A percentile compares a stretch with the other conserved stretches of the same genome.
phyloP scores from a whole-genome alignment of 64 coral and sea anemone genomes.

The Montipora foliosa region DNA sequence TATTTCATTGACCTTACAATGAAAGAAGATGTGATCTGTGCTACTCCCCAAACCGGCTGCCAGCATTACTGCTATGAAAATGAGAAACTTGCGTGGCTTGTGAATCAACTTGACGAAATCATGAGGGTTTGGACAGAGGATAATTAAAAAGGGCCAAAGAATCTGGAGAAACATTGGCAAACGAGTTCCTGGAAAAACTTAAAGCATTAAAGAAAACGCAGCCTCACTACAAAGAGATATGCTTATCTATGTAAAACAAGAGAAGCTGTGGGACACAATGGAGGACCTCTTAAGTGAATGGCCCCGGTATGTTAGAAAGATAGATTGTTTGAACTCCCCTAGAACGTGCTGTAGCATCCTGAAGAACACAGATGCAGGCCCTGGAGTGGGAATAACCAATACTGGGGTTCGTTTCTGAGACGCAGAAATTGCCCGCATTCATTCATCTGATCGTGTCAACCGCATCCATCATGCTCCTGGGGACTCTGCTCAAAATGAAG shows the following conservation, averaged over 20 bases:
- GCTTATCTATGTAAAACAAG: slow-evolving; percentile 50
- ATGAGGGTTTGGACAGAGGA: slow-evolving; percentile 2
- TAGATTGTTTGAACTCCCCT: slow-evolving; percentile 37
- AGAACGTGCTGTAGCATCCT: slow-evolving; percentile 52
- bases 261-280: slow-evolving; percentile 27
- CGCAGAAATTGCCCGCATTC: slow-evolving; percentile 59
- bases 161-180: slow-evolving; percentile 29
- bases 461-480: slow-evolving; percentile 46
- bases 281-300: background rate
- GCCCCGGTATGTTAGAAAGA: background rate
- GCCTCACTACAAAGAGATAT: slow-evolving; percentile 42
- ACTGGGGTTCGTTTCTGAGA: slow-evolving; percentile 54
- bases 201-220: slow-evolving; percentile 45
- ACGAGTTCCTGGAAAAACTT: slow-evolving; percentile 36
- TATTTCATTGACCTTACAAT: slow-evolving; percentile 51
- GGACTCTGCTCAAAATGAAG: slow-evolving; percentile 54
- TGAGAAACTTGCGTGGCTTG: slow-evolving; percentile 33
- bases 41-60: slow-evolving; percentile 20
- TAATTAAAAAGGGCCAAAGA: slow-evolving; percentile 9
- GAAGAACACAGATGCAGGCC: slow-evolving; percentile 62
- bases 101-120: slow-evolving; percentile 7
- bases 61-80: slow-evolving; percentile 33
- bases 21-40: slow-evolving; percentile 55
- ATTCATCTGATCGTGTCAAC: slow-evolving; percentile 71
- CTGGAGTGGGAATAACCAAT: slow-evolving; percentile 50